These are phyloP conservation scores for Zaprionus lineosus DNA, from an alignment of 2,888 invertebrate genomes.

Conservation along the genomic window DNA sequence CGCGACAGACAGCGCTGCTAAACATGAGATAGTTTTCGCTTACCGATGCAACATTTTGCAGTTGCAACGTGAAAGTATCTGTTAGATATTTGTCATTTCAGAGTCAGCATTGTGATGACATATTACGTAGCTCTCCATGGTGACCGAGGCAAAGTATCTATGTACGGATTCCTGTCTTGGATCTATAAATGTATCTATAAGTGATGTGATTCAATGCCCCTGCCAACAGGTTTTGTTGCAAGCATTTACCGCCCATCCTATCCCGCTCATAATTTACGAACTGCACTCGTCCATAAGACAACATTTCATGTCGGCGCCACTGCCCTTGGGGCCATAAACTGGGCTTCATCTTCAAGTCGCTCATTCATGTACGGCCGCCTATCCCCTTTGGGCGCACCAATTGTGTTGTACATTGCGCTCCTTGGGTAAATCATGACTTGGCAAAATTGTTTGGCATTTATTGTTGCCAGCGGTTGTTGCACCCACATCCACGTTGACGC, in stretches of 20 bases:
- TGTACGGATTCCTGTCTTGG: too few species aligned
- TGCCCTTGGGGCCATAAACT: background rate
- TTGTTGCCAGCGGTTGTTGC: constrained; percentile 42
- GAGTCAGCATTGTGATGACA: too few species aligned
- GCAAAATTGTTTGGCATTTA: constrained; percentile 45
- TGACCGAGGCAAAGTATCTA: too few species aligned
- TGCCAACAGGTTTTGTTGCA: constrained; percentile 7
- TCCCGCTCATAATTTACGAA: too few species aligned
- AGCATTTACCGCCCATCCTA: too few species aligned
- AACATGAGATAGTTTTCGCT: background rate
- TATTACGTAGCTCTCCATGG: too few species aligned
- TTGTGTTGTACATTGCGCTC: constrained; percentile 13
- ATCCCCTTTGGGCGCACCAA: constrained; percentile 19
- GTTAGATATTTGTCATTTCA: background rate
- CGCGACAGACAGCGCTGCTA: constrained; percentile 7
- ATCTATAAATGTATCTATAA: too few species aligned
- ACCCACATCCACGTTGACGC: constrained; percentile 15
- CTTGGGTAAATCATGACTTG: constrained; percentile 42
- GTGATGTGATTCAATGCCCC: too few species aligned
- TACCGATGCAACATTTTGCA: constrained; percentile 1
- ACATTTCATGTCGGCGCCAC: constrained; percentile 17
- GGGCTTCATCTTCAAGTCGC: background rate
- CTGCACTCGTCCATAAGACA: too few species aligned
- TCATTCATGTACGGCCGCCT: background rate
- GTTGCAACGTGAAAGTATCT: background rate